These are phyloP conservation scores for Idaea aversata DNA, from an alignment of 2,888 invertebrate genomes.

Conservation along the genomic window DNA sequence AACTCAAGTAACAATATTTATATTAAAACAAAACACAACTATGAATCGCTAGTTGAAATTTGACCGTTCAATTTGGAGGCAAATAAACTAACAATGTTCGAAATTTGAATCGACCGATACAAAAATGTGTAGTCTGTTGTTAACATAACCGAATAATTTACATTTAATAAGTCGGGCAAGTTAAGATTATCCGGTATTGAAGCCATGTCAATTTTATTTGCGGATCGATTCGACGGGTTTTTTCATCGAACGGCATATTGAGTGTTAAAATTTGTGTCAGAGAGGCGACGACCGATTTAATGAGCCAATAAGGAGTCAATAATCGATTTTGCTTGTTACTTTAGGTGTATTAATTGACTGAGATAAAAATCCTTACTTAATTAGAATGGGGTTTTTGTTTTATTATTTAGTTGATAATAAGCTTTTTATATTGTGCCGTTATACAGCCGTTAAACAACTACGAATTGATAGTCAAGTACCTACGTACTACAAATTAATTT, in stretches of 20 bases:
- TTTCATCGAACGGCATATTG: constrained; percentile 5
- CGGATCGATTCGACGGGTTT: constrained; percentile 22
- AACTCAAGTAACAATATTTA: too few relatives aligned
- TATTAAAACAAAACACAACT: too few relatives aligned
- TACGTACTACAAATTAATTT: too few relatives aligned
- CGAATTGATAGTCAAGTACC: not conserved
- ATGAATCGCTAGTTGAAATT: too few relatives aligned
- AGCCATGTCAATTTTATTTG: constrained; percentile 19
- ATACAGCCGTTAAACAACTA: not conserved
- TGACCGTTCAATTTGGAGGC: too few relatives aligned
- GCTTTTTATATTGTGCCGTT: not conserved
- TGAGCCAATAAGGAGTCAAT: constrained; percentile 2
- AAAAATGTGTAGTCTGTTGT: not conserved
- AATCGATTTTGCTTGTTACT: not conserved
- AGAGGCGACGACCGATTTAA: constrained; percentile 22
- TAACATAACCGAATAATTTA: constrained; percentile 13
- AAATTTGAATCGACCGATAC: not conserved
- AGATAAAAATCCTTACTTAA: not conserved
- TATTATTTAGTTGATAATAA: too few relatives aligned
- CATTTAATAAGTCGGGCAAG: constrained; percentile 12
- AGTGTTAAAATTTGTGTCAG: constrained; percentile 24
- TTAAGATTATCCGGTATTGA: constrained; percentile 18
- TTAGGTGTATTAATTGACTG: not conserved
- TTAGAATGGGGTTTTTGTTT: not conserved
- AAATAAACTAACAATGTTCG: too few relatives aligned